phyloP scores from a whole-genome alignment of 1,140 invertebrate species.

The Muscidifurax raptorellus region DNA sequence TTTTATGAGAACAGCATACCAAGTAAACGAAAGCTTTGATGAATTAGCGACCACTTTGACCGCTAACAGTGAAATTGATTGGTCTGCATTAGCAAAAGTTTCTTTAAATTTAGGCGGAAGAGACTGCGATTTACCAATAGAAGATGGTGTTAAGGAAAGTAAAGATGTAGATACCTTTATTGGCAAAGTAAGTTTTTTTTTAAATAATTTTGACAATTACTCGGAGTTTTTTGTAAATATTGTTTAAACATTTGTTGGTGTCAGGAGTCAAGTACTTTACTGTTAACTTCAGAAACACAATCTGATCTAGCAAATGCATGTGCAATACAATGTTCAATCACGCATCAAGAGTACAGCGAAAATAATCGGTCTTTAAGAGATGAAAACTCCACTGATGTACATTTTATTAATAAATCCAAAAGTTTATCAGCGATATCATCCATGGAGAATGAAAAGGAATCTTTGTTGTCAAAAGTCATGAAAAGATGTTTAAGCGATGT shows the following conservation, averaged over 20 bases:
- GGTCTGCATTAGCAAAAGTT: constrained; percentile 77
- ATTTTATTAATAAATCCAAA: constrained; percentile 21
- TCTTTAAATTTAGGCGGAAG: constrained; percentile 63
- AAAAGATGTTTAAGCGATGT: constrained; percentile 79
- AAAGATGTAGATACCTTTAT: constrained; percentile 29
- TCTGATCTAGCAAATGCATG: background rate
- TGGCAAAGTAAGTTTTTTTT: background rate
- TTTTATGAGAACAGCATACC: constrained; percentile 84
- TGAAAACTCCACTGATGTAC: background rate
- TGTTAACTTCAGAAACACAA: background rate
- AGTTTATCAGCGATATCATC: constrained; percentile 25
- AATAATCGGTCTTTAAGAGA: background rate
- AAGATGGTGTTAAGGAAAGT: constrained; percentile 47
- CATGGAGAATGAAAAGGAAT: constrained; percentile 56
- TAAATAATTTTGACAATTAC: no score
- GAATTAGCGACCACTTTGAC: constrained; percentile 76
- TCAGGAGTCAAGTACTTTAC: constrained; percentile 27
- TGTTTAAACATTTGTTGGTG: constrained; percentile 18
- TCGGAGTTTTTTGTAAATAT: background rate
- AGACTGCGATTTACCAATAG: background rate
- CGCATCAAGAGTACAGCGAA: background rate
- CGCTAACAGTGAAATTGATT: constrained; percentile 78
- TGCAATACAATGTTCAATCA: background rate
- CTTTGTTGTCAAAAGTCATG: constrained; percentile 64
- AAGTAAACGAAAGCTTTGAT: constrained; percentile 80